A percentile compares a stretch with the other conserved stretches of the same genome.
Evolutionary conservation across 2,888 invertebrate species (phyloP).

Genomic region (Pristionchus fissidentatus): DNA sequence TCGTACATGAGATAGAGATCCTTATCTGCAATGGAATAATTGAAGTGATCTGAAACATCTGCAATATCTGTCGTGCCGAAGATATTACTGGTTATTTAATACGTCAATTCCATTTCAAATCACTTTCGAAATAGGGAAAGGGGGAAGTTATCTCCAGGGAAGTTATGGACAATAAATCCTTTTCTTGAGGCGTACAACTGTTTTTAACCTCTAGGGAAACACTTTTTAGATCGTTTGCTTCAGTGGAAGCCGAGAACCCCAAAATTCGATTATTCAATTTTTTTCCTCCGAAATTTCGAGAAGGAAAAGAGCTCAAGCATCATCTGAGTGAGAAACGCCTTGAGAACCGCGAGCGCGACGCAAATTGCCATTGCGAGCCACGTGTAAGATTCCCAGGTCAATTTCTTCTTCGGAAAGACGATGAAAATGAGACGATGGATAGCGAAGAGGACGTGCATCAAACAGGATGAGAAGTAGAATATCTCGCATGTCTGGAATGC

Average conservation of each 20-base stretch:
- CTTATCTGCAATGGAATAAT: neutral
- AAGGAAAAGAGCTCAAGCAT: neutral
- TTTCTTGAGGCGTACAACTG: too few species aligned
- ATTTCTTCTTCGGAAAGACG: neutral
- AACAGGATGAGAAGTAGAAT: conserved; percentile 1
- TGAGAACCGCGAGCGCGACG: neutral
- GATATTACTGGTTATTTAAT: too few species aligned
- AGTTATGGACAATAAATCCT: too few species aligned
- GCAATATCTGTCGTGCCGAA: too few species aligned
- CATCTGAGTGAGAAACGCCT: neutral
- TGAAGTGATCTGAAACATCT: too few species aligned
- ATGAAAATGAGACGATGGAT: conserved; percentile 19
- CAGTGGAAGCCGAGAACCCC: neutral
- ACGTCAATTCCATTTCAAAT: too few species aligned
- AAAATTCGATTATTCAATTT: too few species aligned
- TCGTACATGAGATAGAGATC: neutral
- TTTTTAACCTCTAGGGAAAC: too few species aligned
- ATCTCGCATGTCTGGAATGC: neutral
- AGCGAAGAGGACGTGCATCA: conserved; percentile 13
- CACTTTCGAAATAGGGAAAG: too few species aligned
- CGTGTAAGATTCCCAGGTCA: neutral
- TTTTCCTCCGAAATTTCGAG: neutral
- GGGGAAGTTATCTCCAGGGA: too few species aligned
- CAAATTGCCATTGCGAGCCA: neutral
- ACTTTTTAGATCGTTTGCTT: neutral